Evolutionary conservation across 2,797 vertebrate genomes (phyloP).

Genomic region (Nothura maculosa): DNA sequence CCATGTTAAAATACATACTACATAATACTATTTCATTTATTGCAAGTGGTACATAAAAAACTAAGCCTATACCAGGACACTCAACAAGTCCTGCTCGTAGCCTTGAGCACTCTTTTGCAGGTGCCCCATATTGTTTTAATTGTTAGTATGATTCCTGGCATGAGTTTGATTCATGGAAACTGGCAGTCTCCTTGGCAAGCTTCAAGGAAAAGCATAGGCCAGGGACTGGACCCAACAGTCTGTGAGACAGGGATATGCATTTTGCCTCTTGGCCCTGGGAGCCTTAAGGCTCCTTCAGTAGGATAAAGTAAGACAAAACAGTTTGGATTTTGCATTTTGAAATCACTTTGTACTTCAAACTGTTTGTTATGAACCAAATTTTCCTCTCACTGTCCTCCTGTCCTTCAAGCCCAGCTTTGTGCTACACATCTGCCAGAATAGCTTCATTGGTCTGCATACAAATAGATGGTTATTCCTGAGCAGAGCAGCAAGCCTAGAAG

Average conservation of each 20-base stretch:
- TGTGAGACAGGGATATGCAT: rapidly evolving
- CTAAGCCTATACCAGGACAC: neutral
- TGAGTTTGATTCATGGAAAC: neutral
- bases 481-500: neutral
- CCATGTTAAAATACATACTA: neutral
- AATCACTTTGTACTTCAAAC: neutral
- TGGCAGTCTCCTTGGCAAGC: neutral
- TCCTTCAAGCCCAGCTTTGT: neutral
- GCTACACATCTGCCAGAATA: neutral
- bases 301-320: neutral
- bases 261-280: neutral
- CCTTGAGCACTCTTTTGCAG: neutral
- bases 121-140: neutral
- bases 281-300: neutral
- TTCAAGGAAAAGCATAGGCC: neutral
- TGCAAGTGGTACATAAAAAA: neutral
- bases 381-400: neutral
- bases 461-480: neutral
- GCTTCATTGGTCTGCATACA: neutral
- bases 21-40: neutral
- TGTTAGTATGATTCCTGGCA: neutral
- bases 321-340: neutral
- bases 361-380: neutral
- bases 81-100: neutral
- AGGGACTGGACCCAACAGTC: neutral